phyloP scores from a whole-genome alignment of 2,797 vertebrate genomes.

The Intellagama lesueurii region DNA sequence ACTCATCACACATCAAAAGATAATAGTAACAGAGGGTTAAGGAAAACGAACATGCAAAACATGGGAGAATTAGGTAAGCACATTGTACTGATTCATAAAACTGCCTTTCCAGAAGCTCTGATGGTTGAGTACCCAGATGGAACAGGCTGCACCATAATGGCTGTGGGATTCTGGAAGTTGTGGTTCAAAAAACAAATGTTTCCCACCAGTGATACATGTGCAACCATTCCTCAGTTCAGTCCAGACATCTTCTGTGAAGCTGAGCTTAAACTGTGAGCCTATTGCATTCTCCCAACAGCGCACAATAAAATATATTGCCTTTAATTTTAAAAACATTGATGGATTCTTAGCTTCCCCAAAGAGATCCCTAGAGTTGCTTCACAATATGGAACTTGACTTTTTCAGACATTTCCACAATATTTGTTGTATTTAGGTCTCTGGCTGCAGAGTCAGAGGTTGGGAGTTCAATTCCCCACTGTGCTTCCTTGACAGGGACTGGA shows the following conservation, averaged over 20 bases:
- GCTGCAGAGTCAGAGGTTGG: no score
- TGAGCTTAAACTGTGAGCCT: background rate
- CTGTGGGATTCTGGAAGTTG: no score
- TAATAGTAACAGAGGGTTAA: slow-evolving; percentile 3
- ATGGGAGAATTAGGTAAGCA: background rate
- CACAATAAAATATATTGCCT: background rate
- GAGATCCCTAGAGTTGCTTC: background rate
- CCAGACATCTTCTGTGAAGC: background rate
- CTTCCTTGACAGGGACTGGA: no score
- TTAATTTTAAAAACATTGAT: no score
- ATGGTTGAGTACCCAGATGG: background rate
- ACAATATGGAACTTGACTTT: background rate
- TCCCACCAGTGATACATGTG: background rate
- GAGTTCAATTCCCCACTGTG: no score
- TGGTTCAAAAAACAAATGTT: no score
- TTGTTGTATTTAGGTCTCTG: no score
- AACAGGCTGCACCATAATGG: no score
- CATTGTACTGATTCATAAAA: background rate
- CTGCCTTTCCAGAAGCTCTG: background rate
- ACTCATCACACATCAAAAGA: background rate
- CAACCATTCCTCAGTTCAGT: background rate
- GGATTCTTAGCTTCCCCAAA: background rate
- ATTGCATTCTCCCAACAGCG: background rate
- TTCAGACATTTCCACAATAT: background rate
- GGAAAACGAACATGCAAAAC: background rate